Percentiles rank a stretch among this genome's conserved stretches.
Evolutionary conservation across 2,797 vertebrate species (phyloP).

Genomic region (Myripristis murdjan): DNA sequence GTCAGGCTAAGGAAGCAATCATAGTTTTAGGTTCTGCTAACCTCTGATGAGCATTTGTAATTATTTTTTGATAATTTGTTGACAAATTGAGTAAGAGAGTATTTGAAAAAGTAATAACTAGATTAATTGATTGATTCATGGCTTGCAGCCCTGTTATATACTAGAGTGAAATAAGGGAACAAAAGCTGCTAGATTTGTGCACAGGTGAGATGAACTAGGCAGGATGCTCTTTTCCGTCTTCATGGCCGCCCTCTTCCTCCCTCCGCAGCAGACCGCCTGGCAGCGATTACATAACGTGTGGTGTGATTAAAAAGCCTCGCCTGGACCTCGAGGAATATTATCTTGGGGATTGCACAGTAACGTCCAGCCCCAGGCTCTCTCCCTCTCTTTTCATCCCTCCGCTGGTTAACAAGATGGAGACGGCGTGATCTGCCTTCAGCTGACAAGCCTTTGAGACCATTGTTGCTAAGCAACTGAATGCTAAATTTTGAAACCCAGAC

Average conservation of each 20-base stretch:
- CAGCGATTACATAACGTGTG: conserved; percentile 80
- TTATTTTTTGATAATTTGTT: no score
- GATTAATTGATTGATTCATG: no score
- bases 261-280: conserved; percentile 58
- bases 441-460: conserved; percentile 72
- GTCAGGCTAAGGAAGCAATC: no score
- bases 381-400: conserved; percentile 67
- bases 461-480: conserved; percentile 89
- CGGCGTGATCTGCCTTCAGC: conserved; percentile 72
- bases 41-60: no score
- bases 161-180: conserved; percentile 42
- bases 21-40: no score
- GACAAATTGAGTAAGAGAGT: no score
- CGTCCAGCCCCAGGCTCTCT: conserved; percentile 50
- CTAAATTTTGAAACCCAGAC: conserved; percentile 85
- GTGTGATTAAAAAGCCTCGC: conserved; percentile 77
- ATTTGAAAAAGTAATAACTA: no score
- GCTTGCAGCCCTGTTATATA: no score
- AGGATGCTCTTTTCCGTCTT: conserved; percentile 35
- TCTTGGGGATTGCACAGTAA: conserved; percentile 71
- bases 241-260: neutral
- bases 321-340: conserved; percentile 75
- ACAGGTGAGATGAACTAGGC: conserved; percentile 54
- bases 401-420: conserved; percentile 80
- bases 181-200: conserved; percentile 31